Conservation (phyloP, 1,140 invertebrate genomes). For the Zaprionus tsacasi region DNA sequence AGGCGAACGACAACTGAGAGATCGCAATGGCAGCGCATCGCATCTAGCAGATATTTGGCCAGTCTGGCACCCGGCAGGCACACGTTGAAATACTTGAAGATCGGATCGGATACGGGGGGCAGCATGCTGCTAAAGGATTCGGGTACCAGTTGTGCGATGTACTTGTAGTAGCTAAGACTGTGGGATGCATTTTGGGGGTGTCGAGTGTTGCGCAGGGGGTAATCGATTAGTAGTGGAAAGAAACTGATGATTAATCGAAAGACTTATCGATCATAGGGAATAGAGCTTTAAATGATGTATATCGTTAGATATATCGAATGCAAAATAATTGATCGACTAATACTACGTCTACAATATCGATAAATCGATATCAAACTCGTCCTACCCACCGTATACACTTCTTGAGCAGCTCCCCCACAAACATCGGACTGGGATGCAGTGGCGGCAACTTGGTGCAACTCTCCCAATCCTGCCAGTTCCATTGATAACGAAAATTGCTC, state of each 20-base stretch:
- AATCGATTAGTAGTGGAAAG: neutral
- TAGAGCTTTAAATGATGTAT: too few relatives aligned
- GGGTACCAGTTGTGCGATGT: constrained; percentile 95
- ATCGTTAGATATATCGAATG: neutral
- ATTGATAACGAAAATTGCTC: constrained; percentile 99
- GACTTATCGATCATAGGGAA: neutral
- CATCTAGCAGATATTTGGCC: constrained; percentile 38
- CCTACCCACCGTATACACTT: constrained; percentile 92
- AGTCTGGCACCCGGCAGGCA: constrained; percentile 33
- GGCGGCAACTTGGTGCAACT: constrained; percentile 84
- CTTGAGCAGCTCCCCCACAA: constrained; percentile 95
- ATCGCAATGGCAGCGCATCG: constrained; percentile 17
- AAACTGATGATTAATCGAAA: too few relatives aligned
- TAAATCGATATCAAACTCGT: neutral
- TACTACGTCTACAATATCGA: neutral
- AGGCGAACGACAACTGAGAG: constrained; percentile 11
- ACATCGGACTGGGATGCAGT: constrained; percentile 96
- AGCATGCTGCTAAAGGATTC: constrained; percentile 91
- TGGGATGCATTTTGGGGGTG: constrained; percentile 62
- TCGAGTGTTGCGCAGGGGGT: neutral
- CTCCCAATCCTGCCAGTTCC: constrained; percentile 88
- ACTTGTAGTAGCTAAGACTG: constrained; percentile 97
- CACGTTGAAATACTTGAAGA: constrained; percentile 92
- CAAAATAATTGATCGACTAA: too few relatives aligned
- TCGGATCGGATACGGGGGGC: constrained; percentile 87